phyloP scores from a whole-genome alignment of 2,113 vertebrate species.

The Lycocorax pyrrhopterus region DNA sequence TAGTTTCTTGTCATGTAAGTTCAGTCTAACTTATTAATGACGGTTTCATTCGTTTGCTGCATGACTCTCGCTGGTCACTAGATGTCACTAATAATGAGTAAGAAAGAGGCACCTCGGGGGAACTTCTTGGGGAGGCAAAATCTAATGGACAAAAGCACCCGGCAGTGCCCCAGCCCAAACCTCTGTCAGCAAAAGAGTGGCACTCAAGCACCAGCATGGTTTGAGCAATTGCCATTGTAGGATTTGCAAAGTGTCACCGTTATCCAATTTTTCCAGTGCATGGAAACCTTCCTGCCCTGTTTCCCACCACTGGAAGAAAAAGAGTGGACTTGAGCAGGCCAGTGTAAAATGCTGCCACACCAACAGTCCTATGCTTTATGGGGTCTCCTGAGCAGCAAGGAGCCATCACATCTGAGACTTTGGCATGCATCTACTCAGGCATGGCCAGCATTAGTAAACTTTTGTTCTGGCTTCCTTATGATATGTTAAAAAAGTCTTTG shows the following conservation, averaged over 20 bases:
- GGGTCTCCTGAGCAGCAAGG: background rate
- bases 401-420: background rate
- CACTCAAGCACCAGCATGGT: background rate
- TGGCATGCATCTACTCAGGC: background rate
- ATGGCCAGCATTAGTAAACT: background rate
- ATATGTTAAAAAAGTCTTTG: background rate
- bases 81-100: constrained; percentile 43
- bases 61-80: constrained; percentile 2
- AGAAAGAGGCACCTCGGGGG: background rate
- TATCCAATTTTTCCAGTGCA: background rate
- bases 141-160: too few relatives aligned
- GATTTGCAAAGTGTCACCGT: background rate
- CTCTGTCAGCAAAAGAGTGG: background rate
- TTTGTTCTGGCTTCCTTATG: background rate
- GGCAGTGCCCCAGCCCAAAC: background rate
- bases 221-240: background rate
- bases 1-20: background rate
- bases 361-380: background rate
- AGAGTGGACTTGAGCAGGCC: background rate
- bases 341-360: background rate
- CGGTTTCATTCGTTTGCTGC: background rate
- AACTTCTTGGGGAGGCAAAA: background rate
- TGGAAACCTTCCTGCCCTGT: background rate
- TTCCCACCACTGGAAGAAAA: background rate
- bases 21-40: background rate